phyloP scores from a whole-genome alignment of 2,888 invertebrate genomes.

The Drosophila sordidula region DNA sequence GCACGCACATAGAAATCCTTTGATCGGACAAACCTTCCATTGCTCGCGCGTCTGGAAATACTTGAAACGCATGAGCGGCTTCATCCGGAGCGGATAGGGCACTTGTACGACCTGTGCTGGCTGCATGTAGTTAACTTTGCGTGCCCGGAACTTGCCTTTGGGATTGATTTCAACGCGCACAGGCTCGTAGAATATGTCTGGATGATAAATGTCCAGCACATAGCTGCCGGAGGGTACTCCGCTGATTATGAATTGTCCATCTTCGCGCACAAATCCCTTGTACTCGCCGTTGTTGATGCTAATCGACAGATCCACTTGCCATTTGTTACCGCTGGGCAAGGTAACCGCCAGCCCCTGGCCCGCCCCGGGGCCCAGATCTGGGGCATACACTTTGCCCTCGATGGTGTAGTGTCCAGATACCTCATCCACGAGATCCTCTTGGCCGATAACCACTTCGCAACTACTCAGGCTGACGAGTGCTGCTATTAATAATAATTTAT shows the following conservation, averaged over 20 bases:
- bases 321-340: constrained; percentile 86
- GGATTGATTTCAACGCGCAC: constrained; percentile 97
- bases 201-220: constrained; percentile 95
- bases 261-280: constrained; percentile 94
- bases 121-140: constrained; percentile 97
- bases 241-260: constrained; percentile 95
- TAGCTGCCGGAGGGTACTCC: constrained; percentile 97
- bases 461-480: constrained; percentile 45
- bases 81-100: constrained; percentile 96
- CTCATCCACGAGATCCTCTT: constrained; percentile 83
- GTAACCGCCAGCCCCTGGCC: constrained; percentile 36
- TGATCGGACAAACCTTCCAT: constrained; percentile 88
- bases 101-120: constrained; percentile 95
- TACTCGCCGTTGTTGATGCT: constrained; percentile 96
- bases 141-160: constrained; percentile 97
- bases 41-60: constrained; percentile 98
- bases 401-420: constrained; percentile 88
- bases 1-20: background rate
- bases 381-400: constrained; percentile 92
- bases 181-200: constrained; percentile 96
- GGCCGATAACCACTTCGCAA: constrained; percentile 74
- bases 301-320: constrained; percentile 91
- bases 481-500: constrained; percentile 49
- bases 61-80: constrained; percentile 91
- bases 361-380: constrained; percentile 86